Evolutionary conservation across 2,113 vertebrate species (phyloP).

Genomic region (Erythrocebus patas): DNA sequence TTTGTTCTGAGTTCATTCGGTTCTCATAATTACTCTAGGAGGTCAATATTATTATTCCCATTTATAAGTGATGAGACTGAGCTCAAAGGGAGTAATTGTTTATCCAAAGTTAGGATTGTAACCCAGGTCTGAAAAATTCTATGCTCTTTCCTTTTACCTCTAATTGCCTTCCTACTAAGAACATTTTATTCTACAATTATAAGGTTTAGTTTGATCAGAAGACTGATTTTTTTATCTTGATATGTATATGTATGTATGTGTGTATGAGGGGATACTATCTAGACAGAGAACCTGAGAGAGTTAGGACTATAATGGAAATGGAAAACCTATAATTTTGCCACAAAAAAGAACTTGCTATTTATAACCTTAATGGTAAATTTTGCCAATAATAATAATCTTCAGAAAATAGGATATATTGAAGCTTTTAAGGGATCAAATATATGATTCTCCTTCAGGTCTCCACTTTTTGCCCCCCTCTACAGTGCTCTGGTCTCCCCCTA

Average conservation of each 20-base stretch:
- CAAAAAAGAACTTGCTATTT: background rate
- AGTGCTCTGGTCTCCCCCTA: background rate
- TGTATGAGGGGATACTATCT: background rate
- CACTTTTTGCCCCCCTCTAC: background rate
- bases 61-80: background rate
- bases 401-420: background rate
- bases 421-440: background rate
- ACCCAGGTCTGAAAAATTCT: background rate
- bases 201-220: constrained; percentile 29
- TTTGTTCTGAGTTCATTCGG: background rate
- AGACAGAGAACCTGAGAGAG: background rate
- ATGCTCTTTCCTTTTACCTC: background rate
- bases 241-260: background rate
- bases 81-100: background rate
- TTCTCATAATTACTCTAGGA: background rate
- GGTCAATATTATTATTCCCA: background rate
- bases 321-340: background rate
- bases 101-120: background rate
- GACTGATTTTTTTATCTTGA: constrained; percentile 30
- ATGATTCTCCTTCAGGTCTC: background rate
- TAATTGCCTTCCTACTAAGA: background rate
- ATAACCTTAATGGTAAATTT: background rate
- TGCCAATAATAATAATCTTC: background rate
- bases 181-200: constrained; percentile 46
- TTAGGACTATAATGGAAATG: background rate